Conservation (phyloP, 2,113 vertebrate species). For the Brachyhypopomus occidentalis region DNA sequence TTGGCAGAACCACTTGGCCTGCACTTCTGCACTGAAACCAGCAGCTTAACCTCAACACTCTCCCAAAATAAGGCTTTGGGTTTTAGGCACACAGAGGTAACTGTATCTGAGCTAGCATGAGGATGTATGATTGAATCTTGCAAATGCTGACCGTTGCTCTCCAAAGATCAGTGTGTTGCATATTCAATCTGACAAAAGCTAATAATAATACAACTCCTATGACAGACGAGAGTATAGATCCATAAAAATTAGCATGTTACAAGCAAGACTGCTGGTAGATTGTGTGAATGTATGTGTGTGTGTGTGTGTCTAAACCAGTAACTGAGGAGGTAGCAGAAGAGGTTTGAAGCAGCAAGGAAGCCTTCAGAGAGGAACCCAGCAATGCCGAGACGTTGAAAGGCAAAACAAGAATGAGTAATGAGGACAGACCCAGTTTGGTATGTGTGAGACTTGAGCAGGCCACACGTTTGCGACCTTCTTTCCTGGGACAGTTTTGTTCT, state of each 20-base stretch:
- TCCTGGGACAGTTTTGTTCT: not conserved
- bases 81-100: conserved; percentile 78
- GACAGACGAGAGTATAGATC: not conserved
- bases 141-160: not conserved
- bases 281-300: conserved; percentile 16
- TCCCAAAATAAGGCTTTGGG: conserved; percentile 79
- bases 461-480: not conserved
- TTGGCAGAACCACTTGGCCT: conserved; percentile 42
- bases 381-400: conserved; percentile 19
- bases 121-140: conserved; percentile 50
- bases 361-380: conserved; percentile 29
- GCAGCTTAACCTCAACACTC: conserved; percentile 65
- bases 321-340: conserved; percentile 33
- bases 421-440: conserved; percentile 43
- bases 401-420: not conserved
- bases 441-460: conserved; percentile 10
- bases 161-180: not conserved
- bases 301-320: conserved; percentile 13
- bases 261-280: conserved; percentile 39
- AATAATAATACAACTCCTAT: conserved; percentile 11
- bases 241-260: conserved; percentile 22
- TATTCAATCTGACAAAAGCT: conserved; percentile 10
- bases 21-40: conserved; percentile 62
- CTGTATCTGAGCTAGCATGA: conserved; percentile 69
- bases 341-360: conserved; percentile 30